phyloP scores from a whole-genome alignment of 2,888 invertebrate species.

The Morpho achilles region DNA sequence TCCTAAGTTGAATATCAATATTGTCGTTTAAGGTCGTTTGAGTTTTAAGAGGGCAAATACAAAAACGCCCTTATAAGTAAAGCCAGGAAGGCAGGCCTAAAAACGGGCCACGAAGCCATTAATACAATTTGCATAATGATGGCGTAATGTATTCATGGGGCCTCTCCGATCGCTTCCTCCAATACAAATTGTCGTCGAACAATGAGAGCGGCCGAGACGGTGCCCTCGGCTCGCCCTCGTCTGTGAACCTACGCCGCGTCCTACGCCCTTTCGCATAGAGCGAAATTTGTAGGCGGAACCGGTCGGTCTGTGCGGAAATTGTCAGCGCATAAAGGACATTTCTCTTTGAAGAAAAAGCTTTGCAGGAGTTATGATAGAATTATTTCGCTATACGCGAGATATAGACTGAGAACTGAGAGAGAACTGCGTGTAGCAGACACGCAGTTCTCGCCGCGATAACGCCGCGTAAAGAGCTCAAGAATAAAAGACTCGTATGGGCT shows the following conservation, averaged over 20 bases:
- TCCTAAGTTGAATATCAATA: too few relatives aligned
- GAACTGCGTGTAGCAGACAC: too few relatives aligned
- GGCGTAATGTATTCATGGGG: slow-evolving; percentile 13
- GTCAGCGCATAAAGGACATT: not conserved
- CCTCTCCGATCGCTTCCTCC: slow-evolving; percentile 15
- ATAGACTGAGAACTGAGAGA: too few relatives aligned
- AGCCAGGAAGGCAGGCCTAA: not conserved
- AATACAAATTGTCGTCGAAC: slow-evolving; percentile 18
- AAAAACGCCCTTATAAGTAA: not conserved
- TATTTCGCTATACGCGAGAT: too few relatives aligned
- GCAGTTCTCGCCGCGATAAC: too few relatives aligned
- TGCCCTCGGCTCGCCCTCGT: slow-evolving; percentile 16
- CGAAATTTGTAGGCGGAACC: slow-evolving; percentile 4
- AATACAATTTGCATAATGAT: slow-evolving; percentile 16
- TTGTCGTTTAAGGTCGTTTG: too few relatives aligned
- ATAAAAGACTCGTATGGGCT: too few relatives aligned
- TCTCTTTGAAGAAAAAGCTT: too few relatives aligned
- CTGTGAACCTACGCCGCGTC: slow-evolving; percentile 14
- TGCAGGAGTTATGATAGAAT: too few relatives aligned
- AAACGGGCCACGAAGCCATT: slow-evolving; percentile 5
- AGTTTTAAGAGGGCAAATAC: too few relatives aligned
- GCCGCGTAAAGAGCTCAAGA: too few relatives aligned
- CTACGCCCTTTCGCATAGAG: slow-evolving; percentile 23
- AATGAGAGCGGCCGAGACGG: slow-evolving; percentile 11
- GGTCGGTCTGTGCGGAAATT: not conserved